Percentiles rank a stretch among this genome's conserved stretches.
These are phyloP conservation scores for Syrista parreyssii DNA, from an alignment of 2,888 invertebrate species.

Conservation along the genomic window DNA sequence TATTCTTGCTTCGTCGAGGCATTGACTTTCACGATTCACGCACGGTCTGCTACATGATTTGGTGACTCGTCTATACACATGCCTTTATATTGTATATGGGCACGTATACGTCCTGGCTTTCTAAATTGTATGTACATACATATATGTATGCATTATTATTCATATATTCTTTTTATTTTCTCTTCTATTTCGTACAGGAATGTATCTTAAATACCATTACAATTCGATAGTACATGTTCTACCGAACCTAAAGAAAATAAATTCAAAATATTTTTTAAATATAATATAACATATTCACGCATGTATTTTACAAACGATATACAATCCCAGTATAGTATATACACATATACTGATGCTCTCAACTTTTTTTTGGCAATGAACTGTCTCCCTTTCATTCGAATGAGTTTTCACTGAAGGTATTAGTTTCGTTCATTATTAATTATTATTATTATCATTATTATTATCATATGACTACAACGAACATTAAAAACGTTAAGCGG, in stretches of 20 bases:
- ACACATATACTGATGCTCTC: not conserved
- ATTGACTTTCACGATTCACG: not conserved
- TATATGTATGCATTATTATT: not conserved
- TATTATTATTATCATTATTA: no score
- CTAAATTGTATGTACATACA: not conserved
- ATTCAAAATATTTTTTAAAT: constrained; percentile 12
- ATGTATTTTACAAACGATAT: constrained; percentile 20
- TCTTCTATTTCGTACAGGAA: not conserved
- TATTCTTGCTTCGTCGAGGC: not conserved
- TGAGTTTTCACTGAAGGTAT: not conserved
- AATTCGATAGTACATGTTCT: not conserved
- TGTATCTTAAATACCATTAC: not conserved
- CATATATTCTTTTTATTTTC: not conserved
- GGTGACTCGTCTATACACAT: not conserved
- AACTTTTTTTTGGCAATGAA: not conserved
- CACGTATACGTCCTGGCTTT: not conserved
- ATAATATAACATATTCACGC: constrained; percentile 22
- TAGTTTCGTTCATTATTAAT: not conserved
- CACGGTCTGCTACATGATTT: not conserved
- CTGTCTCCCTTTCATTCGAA: not conserved
- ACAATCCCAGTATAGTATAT: constrained; percentile 1
- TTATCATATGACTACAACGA: not conserved
- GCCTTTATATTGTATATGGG: not conserved
- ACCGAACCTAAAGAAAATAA: constrained; percentile 6
- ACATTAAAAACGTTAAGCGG: not conserved